Conservation (phyloP, 2,888 invertebrate species). For the Spicauda simplicius region DNA sequence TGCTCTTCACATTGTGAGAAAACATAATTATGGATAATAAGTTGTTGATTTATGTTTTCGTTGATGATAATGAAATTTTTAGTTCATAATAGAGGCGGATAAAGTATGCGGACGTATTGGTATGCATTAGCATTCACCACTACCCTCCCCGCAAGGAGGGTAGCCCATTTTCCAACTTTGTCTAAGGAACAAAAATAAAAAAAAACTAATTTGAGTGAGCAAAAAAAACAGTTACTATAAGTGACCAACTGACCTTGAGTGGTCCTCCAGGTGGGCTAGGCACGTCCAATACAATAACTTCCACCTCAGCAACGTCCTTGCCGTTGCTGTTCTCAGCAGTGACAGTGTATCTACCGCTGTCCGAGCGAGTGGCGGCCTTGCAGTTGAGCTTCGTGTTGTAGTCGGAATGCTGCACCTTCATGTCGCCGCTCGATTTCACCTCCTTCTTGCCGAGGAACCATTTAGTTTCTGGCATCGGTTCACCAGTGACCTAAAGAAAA, state of each 20-base stretch:
- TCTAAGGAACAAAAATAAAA: too few species aligned
- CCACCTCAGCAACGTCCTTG: conserved; percentile 96
- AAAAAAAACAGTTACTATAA: too few species aligned
- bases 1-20: too few species aligned
- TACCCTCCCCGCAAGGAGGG: too few species aligned
- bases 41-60: too few species aligned
- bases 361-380: conserved; percentile 91
- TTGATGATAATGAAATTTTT: too few species aligned
- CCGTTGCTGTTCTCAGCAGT: conserved; percentile 97
- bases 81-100: too few species aligned
- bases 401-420: conserved; percentile 92
- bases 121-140: too few species aligned
- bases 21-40: too few species aligned
- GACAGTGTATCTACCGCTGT: conserved; percentile 96
- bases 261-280: conserved; percentile 97
- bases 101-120: too few species aligned
- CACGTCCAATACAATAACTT: conserved; percentile 94
- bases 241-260: conserved; percentile 88
- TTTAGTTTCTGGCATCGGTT: conserved; percentile 96
- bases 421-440: conserved; percentile 88
- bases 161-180: too few species aligned
- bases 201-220: background rate
- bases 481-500: conserved; percentile 87
- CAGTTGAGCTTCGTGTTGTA: conserved; percentile 94
- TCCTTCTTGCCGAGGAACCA: conserved; percentile 95